Base-by-base conservation (phyloP, 2,797 vertebrate species). In the Lophotriccus pileatus region DNA sequence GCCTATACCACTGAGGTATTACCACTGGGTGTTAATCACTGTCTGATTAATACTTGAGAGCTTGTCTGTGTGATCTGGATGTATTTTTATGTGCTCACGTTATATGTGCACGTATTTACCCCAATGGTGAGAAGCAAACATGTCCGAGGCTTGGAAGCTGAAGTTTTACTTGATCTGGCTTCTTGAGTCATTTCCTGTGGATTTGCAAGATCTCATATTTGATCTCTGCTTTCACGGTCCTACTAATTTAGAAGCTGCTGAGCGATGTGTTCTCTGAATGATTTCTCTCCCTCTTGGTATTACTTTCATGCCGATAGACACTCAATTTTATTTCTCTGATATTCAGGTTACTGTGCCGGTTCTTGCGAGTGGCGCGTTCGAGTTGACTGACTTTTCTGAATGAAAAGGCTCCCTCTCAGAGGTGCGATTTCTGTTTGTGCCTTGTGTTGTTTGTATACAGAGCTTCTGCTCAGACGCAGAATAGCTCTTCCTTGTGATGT, bases 301-400 rank as follows among this genome's bases (percentile, higher is more conserved):
- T n/a, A 8, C 86, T 69, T 78, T 34, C 24, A 17, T 3, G 2
- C 34, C 0, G 3, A 81, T 53, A 63, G 78, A 76, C 10, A 49
- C 4, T 56, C 74, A 32, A 27, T 88, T 66, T 59, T 66, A 7
- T 58, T 86, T 88, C 73, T 43, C 55, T 76, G 16, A 73, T 62
- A 69, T 69, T 70, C 70, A 84, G 77, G 80, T 94, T 78, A 59
- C 62, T 2, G 7, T 44, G 39, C 55, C 0, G 1, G 25, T 63
- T 89, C 84, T 69, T 23, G 37, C 6, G 21, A 78, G 79, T 1
- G 56, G 63, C 0, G 0, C 30, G 73, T 79, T 78, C 27, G 5
- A 63, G 78, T 79, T 44, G 83, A 86, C 85, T 91, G 87, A 43
- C 37, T 94, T 96, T 95, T 86, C 63, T 96, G 96, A 96, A 96